These are phyloP conservation scores for Clarias magur DNA, from an alignment of 2,113 vertebrate species.

Conservation along the genomic window DNA sequence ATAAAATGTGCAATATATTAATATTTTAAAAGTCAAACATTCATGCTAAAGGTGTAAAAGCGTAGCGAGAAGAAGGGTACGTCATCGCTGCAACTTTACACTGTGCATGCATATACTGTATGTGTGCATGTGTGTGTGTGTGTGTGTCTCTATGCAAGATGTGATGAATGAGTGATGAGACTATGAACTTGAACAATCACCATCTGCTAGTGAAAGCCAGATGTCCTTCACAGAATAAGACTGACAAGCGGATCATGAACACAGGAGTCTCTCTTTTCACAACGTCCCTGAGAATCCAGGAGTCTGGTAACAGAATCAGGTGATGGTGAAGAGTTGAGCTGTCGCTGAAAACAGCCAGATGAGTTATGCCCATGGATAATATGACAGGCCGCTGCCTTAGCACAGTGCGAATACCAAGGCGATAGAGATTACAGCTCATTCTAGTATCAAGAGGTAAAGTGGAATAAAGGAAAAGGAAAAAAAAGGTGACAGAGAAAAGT, in stretches of 20 bases:
- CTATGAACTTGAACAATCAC: constrained; percentile 15
- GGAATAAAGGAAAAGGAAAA: background rate
- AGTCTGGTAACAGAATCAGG: constrained; percentile 28
- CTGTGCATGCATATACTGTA: background rate
- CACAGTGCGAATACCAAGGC: constrained; percentile 5
- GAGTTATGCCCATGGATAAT: background rate
- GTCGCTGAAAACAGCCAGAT: background rate
- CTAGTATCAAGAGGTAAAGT: background rate
- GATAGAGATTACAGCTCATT: constrained; percentile 49
- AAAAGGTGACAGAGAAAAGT: background rate
- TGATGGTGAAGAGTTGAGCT: constrained; percentile 12
- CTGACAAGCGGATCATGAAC: constrained; percentile 18
- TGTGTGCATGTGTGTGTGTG: constrained; percentile 3
- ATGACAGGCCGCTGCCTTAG: background rate
- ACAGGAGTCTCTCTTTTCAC: constrained; percentile 22
- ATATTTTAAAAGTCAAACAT: background rate
- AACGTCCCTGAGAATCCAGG: constrained; percentile 5
- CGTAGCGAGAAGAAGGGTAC: background rate
- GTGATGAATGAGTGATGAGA: constrained; percentile 5
- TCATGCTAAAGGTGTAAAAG: background rate
- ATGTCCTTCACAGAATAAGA: constrained; percentile 32
- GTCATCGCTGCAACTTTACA: background rate
- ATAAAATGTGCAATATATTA: background rate
- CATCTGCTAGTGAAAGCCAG: background rate
- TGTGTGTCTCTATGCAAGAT: background rate